Conservation (phyloP, 2,113 vertebrate species). For the Alethe castanea region DNA sequence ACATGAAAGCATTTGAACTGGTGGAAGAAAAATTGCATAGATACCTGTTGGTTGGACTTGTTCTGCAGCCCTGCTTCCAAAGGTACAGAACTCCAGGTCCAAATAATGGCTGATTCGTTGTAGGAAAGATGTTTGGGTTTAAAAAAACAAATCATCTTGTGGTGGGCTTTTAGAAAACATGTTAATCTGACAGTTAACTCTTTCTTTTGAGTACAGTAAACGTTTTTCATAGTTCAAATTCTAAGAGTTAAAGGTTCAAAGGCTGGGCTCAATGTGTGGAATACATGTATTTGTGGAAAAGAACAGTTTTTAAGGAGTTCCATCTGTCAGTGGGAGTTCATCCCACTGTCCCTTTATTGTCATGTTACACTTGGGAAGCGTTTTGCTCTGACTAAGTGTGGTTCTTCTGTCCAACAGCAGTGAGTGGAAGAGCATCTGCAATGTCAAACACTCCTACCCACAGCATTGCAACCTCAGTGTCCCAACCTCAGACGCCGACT, state of each 20-base stretch:
- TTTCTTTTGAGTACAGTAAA: background rate
- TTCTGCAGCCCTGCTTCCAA: background rate
- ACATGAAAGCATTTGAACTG: background rate
- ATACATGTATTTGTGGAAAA: background rate
- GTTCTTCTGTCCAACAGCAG: slow-evolving; percentile 86
- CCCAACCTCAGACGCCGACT: slow-evolving; percentile 88
- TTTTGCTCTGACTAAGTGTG: slow-evolving; percentile 67
- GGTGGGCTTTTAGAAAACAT: background rate
- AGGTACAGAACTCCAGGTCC: background rate
- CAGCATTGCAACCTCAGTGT: slow-evolving; percentile 89
- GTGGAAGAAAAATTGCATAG: background rate
- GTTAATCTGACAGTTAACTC: background rate
- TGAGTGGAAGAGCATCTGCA: slow-evolving; percentile 94
- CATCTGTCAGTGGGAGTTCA: background rate
- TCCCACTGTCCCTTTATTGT: background rate
- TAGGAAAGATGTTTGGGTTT: background rate
- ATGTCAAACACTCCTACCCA: slow-evolving; percentile 89
- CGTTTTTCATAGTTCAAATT: background rate
- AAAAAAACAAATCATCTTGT: background rate
- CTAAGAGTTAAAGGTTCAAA: background rate
- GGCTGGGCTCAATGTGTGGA: background rate
- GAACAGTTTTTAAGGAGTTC: background rate
- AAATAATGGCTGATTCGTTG: background rate
- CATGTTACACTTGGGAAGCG: background rate
- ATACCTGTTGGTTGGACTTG: background rate